Base-by-base conservation (phyloP, 2,888 invertebrate species). In the Strigamia crassipes region DNA sequence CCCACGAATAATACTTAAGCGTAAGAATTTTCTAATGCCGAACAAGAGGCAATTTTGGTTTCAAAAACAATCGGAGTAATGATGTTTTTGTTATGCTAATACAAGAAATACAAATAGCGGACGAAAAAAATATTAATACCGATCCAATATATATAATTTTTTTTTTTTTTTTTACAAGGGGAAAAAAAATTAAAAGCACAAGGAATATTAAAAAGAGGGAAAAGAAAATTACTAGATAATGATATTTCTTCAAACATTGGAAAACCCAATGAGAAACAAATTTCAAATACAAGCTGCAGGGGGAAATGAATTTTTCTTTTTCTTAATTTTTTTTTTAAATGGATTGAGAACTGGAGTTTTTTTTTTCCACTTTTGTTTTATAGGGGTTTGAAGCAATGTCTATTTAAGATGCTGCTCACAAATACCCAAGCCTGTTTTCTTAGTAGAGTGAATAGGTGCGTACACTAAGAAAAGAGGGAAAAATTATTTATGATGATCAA, bases 191-290 rank as follows among this genome's bases (percentile, higher is more conserved):
- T 66, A 66, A 66, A 66, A 23, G 61, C 61, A 66, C n/a, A 12
- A 66, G 21, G 23, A 66, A 66, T 66, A 66, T 66, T 66, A 23
- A 66, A 66, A 66, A 66, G 23, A 66, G 23, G 18, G 18, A 66
- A 66, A 66, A 66, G 61, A 66, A 66, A 66, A 66, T 66, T 66
- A 66, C 61, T 66, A 23, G 21, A 66, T 66, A 66, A 66, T 66
- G 61, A 66, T 66, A 66, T 66, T 66, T 66, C 61, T 66, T 66
- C 61, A 66, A 66, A 66, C 23, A 66, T 66, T 21, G 61, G 23
- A 66, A 66, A 66, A 66, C 61, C 61, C 61, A 66, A 66, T 66
- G 61, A 66, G 61, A 66, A 66, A 66, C 61, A 66, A 66, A 66
- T 66, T 66, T 66, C 23, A 66, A 66, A 66, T 46, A 66, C 61